Percentiles rank a stretch among this genome's conserved stretches.
Conservation (phyloP, 2,888 invertebrate genomes). For the Troilus luridus region DNA sequence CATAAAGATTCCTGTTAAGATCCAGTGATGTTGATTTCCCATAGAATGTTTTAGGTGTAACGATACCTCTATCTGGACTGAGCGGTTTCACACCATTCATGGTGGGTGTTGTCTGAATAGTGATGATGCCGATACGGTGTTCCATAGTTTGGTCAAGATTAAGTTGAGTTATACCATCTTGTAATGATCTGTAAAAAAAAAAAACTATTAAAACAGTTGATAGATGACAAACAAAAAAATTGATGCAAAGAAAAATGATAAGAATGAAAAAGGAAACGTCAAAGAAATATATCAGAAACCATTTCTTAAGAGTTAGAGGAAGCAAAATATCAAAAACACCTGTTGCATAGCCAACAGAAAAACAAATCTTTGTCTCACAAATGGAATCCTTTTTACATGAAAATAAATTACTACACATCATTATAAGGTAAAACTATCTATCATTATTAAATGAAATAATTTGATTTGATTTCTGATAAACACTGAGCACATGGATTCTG, state of each 20-base stretch:
- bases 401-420: too few species aligned
- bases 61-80: slow-evolving; percentile 29
- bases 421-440: too few species aligned
- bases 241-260: neutral
- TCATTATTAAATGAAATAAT: too few species aligned
- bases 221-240: neutral
- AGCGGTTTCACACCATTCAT: neutral
- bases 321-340: too few species aligned
- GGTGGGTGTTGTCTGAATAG: slow-evolving; percentile 9
- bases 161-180: slow-evolving; percentile 11
- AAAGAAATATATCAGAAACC: neutral
- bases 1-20: slow-evolving; percentile 14
- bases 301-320: too few species aligned
- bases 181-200: slow-evolving; percentile 13
- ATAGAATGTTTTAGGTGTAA: slow-evolving; percentile 31
- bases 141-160: slow-evolving; percentile 7
- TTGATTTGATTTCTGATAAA: too few species aligned
- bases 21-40: slow-evolving; percentile 11
- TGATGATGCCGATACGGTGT: slow-evolving; percentile 25
- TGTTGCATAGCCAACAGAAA: too few species aligned
- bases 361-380: too few species aligned
- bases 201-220: neutral
- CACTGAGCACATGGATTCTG: too few species aligned
- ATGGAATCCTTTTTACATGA: too few species aligned
- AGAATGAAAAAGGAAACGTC: too few species aligned